These are phyloP conservation scores for Zaprionus gabonicus DNA, from an alignment of 1,140 invertebrate species.

Conservation along the genomic window DNA sequence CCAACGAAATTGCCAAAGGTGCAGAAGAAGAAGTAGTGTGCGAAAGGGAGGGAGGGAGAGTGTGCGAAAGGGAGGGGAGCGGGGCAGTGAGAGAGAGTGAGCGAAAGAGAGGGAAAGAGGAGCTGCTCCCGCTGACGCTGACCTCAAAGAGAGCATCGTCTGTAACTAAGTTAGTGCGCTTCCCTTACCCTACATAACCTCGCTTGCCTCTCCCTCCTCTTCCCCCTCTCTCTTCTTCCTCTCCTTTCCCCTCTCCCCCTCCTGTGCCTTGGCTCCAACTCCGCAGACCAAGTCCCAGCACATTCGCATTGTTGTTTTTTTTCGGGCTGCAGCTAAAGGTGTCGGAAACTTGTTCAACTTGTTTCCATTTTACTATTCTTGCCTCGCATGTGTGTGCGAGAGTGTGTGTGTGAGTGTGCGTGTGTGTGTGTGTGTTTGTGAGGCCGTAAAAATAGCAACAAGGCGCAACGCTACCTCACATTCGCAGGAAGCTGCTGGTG, in stretches of 20 bases:
- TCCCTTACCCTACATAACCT: background rate
- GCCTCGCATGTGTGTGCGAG: constrained; percentile 1
- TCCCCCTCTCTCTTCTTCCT: background rate
- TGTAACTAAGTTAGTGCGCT: constrained; percentile 65
- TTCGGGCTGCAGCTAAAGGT: constrained; percentile 67
- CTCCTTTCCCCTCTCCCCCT: background rate
- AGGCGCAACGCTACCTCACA: constrained; percentile 42
- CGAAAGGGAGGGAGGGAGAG: background rate
- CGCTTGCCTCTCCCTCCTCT: background rate
- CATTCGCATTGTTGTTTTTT: constrained; percentile 63
- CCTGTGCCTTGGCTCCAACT: constrained; percentile 8
- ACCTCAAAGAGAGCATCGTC: constrained; percentile 1
- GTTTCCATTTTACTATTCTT: constrained; percentile 76
- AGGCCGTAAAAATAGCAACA: constrained; percentile 61
- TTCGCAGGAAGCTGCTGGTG: constrained; percentile 7
- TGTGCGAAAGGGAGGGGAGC: background rate
- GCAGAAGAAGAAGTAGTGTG: constrained; percentile 1
- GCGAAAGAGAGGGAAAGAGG: too few species aligned
- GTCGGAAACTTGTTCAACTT: constrained; percentile 82
- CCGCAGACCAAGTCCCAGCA: constrained; percentile 40
- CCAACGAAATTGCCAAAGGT: constrained; percentile 50
- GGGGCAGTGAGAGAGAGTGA: background rate
- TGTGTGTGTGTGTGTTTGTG: constrained; percentile 32
- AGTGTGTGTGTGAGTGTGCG: constrained; percentile 2
- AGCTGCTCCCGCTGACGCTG: constrained; percentile 8